Conservation (phyloP, 2,888 invertebrate genomes). For the Temnothorax ravouxi region DNA sequence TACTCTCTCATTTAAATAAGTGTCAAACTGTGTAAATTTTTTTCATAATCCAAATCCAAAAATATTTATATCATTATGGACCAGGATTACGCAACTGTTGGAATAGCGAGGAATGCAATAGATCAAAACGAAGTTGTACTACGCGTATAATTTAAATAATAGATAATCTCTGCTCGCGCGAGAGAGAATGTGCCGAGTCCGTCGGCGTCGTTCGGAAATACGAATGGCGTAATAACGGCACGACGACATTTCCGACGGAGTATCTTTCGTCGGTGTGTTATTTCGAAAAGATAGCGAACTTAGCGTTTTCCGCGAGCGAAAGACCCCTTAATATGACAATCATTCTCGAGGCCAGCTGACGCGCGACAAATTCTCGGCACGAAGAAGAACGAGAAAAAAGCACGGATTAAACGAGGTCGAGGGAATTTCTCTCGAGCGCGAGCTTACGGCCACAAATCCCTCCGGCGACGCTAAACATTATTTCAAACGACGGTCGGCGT, state of each 20-base stretch:
- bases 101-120: not conserved
- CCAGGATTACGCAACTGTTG: slow-evolving; percentile 13
- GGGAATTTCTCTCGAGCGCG: slow-evolving; percentile 34
- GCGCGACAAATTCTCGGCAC: slow-evolving; percentile 48
- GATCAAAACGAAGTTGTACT: not conserved
- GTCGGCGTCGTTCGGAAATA: slow-evolving; percentile 29
- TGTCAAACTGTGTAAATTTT: not conserved
- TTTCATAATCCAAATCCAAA: slow-evolving; percentile 28
- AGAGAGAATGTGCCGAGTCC: not conserved
- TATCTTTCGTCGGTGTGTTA: slow-evolving; percentile 35
- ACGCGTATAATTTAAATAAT: slow-evolving; percentile 41
- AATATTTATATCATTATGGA: not conserved
- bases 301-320: slow-evolving; percentile 42
- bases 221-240: slow-evolving; percentile 41
- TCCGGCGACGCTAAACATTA: slow-evolving; percentile 51
- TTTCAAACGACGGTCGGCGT: slow-evolving; percentile 39
- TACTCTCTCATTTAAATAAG: slow-evolving; percentile 30
- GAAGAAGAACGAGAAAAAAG: slow-evolving; percentile 38
- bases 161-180: slow-evolving; percentile 14
- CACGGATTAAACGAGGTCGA: slow-evolving; percentile 40
- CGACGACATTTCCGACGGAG: slow-evolving; percentile 19
- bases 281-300: slow-evolving; percentile 50
- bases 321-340: slow-evolving; percentile 53
- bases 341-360: slow-evolving; percentile 54
- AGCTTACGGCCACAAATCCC: slow-evolving; percentile 43